Percentiles rank a stretch among this genome's conserved stretches.
These are phyloP conservation scores for Sander vitreus DNA, from an alignment of 2,113 vertebrate genomes.

Conservation along the genomic window DNA sequence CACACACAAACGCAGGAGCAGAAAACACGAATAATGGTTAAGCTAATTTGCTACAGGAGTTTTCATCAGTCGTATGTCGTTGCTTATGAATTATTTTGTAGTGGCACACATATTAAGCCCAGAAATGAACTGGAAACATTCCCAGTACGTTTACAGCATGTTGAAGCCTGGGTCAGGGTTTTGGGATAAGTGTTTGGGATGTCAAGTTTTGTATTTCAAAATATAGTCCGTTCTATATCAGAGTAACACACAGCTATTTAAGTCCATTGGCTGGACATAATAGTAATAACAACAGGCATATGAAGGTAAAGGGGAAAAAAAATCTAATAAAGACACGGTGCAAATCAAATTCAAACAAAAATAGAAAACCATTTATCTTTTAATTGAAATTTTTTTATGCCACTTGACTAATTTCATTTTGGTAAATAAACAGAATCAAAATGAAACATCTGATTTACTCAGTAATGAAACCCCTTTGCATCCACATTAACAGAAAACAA, in stretches of 20 bases:
- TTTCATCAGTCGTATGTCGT: neutral
- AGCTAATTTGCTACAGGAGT: neutral
- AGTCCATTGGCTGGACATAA: neutral
- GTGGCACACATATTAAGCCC: too few relatives aligned
- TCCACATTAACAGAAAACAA: neutral
- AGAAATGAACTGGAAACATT: too few relatives aligned
- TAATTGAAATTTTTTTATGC: neutral
- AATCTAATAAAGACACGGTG: neutral
- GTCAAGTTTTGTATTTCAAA: neutral
- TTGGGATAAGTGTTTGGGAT: neutral
- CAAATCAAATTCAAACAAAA: neutral
- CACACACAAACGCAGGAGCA: neutral
- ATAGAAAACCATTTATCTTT: neutral
- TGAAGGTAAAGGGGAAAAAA: neutral
- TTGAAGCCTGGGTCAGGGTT: neutral
- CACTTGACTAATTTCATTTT: neutral
- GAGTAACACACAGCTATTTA: neutral
- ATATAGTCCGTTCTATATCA: too few relatives aligned
- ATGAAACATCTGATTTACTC: neutral
- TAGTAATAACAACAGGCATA: neutral
- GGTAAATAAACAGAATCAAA: neutral
- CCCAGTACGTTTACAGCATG: neutral
- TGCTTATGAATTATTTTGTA: too few relatives aligned
- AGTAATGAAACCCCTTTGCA: neutral
- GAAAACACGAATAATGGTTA: neutral